Evolutionary conservation across 2,888 invertebrate species (phyloP).

Genomic region (Cataglyphis albicans): DNA sequence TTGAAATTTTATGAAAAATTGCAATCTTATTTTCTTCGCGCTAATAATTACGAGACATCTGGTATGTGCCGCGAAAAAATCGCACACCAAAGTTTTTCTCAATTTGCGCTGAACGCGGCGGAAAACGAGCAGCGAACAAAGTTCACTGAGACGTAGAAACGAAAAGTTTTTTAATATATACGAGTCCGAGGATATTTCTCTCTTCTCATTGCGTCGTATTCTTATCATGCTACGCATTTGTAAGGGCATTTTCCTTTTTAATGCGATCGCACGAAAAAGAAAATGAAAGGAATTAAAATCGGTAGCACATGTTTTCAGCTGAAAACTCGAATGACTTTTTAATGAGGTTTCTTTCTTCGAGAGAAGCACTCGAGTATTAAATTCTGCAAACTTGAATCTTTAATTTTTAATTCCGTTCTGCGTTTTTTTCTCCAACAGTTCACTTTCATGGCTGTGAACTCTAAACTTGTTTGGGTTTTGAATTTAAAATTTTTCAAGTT

Average conservation of each 20-base stretch:
- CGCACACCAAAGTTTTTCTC: slow-evolving; percentile 55
- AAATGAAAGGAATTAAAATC: slow-evolving; percentile 34
- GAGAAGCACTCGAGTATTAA: slow-evolving; percentile 2
- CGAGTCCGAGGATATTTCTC: slow-evolving; percentile 22
- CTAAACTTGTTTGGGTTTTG: neutral
- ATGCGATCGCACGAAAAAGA: slow-evolving; percentile 16
- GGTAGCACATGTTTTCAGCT: slow-evolving; percentile 20
- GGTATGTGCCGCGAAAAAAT: slow-evolving; percentile 21
- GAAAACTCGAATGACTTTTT: slow-evolving; percentile 61
- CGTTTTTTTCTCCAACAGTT: neutral
- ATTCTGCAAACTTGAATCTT: slow-evolving; percentile 36
- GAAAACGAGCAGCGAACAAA: slow-evolving; percentile 66
- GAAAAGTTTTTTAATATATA: slow-evolving; percentile 78
- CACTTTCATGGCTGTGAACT: neutral
- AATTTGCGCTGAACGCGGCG: slow-evolving; percentile 60
- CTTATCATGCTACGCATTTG: slow-evolving; percentile 16
- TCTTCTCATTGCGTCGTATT: slow-evolving; percentile 16
- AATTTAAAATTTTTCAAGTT: neutral
- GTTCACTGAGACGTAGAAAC: slow-evolving; percentile 64
- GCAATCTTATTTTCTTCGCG: neutral
- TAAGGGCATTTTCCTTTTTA: neutral
- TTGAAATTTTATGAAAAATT: slow-evolving; percentile 18
- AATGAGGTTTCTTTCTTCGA: slow-evolving; percentile 48
- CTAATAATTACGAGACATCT: slow-evolving; percentile 4
- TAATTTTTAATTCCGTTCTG: slow-evolving; percentile 12